phyloP scores from a whole-genome alignment of 2,797 vertebrate species.

The Enteromius mattozi region DNA sequence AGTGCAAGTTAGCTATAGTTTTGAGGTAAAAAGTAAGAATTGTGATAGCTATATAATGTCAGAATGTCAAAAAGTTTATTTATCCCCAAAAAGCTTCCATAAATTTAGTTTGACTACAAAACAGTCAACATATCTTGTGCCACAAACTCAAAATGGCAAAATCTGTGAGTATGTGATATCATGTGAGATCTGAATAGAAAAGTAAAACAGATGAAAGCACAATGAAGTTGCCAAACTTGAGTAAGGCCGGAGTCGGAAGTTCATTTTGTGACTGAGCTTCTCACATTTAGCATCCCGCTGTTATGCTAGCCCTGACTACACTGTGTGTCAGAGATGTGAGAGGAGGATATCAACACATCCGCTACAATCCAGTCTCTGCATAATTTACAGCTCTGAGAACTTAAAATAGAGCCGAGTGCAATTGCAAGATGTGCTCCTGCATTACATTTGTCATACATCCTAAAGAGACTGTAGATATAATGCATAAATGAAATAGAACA shows the following conservation, averaged over 20 bases:
- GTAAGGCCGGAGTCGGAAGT: neutral
- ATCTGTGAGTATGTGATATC: neutral
- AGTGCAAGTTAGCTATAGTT: neutral
- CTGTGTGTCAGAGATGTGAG: conserved; percentile 43
- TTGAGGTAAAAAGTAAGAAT: neutral
- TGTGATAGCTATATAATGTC: neutral
- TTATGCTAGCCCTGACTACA: conserved; percentile 33
- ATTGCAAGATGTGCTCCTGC: conserved; percentile 11
- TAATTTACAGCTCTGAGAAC: conserved; percentile 36
- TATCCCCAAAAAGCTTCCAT: neutral
- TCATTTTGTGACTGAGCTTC: conserved; percentile 22
- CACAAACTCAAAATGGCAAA: neutral
- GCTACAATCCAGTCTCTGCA: conserved; percentile 33
- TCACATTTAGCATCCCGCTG: conserved; percentile 24
- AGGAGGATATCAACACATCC: conserved; percentile 35
- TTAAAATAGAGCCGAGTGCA: conserved; percentile 32
- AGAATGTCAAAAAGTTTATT: neutral
- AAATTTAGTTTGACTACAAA: neutral
- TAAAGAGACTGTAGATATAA: conserved; percentile 16
- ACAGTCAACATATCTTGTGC: neutral
- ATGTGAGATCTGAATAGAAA: neutral
- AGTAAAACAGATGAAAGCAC: neutral
- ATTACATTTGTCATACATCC: conserved; percentile 20
- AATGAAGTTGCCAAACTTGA: conserved; percentile 10
- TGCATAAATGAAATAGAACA: neutral